Conservation (phyloP, 2,797 vertebrate genomes). For the Mormyrops attenuatus region DNA sequence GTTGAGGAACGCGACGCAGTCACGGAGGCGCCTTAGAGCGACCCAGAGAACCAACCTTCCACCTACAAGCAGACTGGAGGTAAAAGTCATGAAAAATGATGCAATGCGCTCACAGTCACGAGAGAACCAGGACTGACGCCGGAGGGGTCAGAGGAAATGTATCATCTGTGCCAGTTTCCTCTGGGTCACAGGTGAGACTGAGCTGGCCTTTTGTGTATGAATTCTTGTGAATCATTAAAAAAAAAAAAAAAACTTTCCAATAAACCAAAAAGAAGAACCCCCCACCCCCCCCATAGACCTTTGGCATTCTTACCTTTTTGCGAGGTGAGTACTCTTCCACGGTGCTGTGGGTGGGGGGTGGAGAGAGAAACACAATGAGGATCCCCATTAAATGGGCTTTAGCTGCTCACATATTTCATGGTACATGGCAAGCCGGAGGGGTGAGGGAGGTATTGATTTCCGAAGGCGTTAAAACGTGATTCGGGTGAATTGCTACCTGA, state of each 20-base stretch:
- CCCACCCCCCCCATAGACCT: not conserved
- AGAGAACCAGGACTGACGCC: not conserved
- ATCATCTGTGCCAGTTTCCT: not conserved
- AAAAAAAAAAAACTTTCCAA: not conserved
- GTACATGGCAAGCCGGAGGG: not conserved
- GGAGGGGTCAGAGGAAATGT: no score
- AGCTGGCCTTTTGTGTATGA: not conserved
- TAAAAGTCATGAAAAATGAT: not conserved
- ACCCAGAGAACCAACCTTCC: not conserved
- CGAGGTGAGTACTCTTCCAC: slow-evolving; percentile 92
- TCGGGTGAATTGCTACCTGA: not conserved
- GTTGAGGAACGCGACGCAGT: not conserved
- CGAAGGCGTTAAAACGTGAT: not conserved
- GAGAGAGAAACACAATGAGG: slow-evolving; percentile 5
- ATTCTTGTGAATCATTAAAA: not conserved
- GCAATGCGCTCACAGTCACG: not conserved
- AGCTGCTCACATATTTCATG: not conserved
- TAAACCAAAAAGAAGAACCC: not conserved
- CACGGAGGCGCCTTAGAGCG: not conserved
- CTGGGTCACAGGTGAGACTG: not conserved
- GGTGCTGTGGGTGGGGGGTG: slow-evolving; percentile 71
- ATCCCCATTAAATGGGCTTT: not conserved
- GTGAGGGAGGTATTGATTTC: not conserved
- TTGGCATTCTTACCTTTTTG: slow-evolving; percentile 75
- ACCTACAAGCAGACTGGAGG: not conserved